phyloP scores from a whole-genome alignment of 2,888 invertebrate genomes.

The Taenaris catops region DNA sequence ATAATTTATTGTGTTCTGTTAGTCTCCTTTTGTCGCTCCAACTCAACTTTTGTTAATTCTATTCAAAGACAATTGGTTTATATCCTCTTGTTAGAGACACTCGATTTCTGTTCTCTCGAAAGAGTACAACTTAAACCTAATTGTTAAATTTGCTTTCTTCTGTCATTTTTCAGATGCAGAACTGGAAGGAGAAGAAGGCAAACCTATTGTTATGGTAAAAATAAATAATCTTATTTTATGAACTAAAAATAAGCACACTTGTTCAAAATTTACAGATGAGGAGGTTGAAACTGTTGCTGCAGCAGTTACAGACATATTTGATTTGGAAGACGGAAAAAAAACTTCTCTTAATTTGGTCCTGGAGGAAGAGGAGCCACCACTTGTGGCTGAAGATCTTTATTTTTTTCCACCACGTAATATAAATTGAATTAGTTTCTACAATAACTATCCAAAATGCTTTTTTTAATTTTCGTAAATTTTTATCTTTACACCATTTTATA shows the following conservation, averaged over 20 bases:
- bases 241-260: too few relatives aligned
- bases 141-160: too few relatives aligned
- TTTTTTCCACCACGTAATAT: conserved; percentile 60
- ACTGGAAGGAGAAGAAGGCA: conserved; percentile 24
- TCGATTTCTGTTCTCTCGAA: too few relatives aligned
- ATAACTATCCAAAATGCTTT: neutral
- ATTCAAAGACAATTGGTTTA: too few relatives aligned
- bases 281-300: conserved; percentile 51
- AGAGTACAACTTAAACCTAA: too few relatives aligned
- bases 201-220: conserved; percentile 11
- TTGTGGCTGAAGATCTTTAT: conserved; percentile 50
- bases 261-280: conserved; percentile 30
- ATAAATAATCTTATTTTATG: neutral
- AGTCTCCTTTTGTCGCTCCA: too few relatives aligned
- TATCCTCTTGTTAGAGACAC: too few relatives aligned
- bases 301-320: conserved; percentile 31
- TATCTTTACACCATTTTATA: conserved; percentile 29
- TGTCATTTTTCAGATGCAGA: conserved; percentile 33
- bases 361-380: conserved; percentile 38
- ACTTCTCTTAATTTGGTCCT: conserved; percentile 37
- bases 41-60: too few relatives aligned
- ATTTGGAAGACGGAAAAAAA: conserved; percentile 40
- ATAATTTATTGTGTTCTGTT: too few relatives aligned
- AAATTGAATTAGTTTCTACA: too few relatives aligned
- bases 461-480: neutral